phyloP scores from a whole-genome alignment of 2,113 vertebrate genomes.

The Furnarius figulus region DNA sequence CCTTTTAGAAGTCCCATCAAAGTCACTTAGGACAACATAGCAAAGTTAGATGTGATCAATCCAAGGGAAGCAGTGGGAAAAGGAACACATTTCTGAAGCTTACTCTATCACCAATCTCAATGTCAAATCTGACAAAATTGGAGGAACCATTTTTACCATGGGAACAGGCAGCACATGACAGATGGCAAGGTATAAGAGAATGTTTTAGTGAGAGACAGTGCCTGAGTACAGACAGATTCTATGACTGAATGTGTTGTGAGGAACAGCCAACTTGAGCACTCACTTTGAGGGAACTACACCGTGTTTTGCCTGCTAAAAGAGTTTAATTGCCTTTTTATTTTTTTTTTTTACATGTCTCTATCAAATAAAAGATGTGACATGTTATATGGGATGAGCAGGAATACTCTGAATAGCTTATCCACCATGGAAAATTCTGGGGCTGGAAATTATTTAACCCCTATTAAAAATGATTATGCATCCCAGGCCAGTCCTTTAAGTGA shows the following conservation, averaged over 20 bases:
- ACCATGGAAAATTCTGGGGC: not conserved
- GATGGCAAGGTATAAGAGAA: slow-evolving; percentile 5
- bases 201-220: slow-evolving; percentile 34
- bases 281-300: not conserved
- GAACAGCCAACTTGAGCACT: not conserved
- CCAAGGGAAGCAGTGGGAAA: not conserved
- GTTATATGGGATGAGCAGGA: not conserved
- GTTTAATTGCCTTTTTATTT: not conserved
- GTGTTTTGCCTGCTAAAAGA: not conserved
- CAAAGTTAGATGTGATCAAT: not conserved
- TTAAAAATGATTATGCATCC: not conserved
- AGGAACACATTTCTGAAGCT: not conserved
- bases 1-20: not conserved
- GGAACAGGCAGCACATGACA: slow-evolving; percentile 1
- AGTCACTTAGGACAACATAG: not conserved
- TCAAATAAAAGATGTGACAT: not conserved
- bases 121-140: not conserved
- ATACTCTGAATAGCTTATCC: not conserved
- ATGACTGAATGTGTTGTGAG: not conserved
- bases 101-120: not conserved
- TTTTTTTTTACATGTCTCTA: not conserved
- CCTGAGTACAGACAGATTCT: slow-evolving; percentile 1
- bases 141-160: not conserved
- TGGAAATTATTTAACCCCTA: not conserved
- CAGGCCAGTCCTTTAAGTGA: not conserved